Percentiles rank a stretch among this genome's conserved stretches.
Evolutionary conservation across 2,888 invertebrate genomes (phyloP).

Genomic region (Dastarcus helophoroides): DNA sequence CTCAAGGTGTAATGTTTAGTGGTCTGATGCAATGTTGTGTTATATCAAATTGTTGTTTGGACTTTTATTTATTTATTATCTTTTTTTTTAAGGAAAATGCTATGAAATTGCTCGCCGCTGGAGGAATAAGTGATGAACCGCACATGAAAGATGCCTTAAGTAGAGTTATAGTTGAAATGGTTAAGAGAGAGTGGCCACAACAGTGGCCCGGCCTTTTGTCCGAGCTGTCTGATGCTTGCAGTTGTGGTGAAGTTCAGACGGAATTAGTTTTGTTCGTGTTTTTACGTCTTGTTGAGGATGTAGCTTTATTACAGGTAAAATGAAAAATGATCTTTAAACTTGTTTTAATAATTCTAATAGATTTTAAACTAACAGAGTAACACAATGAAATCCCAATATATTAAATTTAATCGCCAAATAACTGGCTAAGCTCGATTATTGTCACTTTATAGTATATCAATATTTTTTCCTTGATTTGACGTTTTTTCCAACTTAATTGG

Average conservation of each 20-base stretch:
- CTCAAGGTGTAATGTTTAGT: no score
- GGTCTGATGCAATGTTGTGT: no score
- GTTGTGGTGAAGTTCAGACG: slow-evolving; percentile 75
- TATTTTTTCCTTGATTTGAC: background rate
- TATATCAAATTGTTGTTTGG: no score
- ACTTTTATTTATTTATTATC: slow-evolving; percentile 1
- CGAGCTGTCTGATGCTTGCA: slow-evolving; percentile 73
- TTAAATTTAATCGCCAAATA: no score
- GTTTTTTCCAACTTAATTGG: no score
- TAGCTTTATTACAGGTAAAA: slow-evolving; percentile 72
- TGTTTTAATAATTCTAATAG: no score
- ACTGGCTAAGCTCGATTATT: no score
- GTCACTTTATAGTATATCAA: no score
- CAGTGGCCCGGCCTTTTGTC: slow-evolving; percentile 82
- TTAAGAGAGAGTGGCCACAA: slow-evolving; percentile 95
- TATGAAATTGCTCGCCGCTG: slow-evolving; percentile 69
- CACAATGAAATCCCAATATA: no score
- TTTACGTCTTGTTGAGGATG: slow-evolving; percentile 84
- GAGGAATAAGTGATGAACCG: slow-evolving; percentile 62
- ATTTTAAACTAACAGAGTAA: no score
- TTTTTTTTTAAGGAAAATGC: slow-evolving; percentile 55
- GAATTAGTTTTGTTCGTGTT: slow-evolving; percentile 84
- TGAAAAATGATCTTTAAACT: no score
- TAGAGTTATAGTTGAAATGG: slow-evolving; percentile 91
- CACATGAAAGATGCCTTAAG: slow-evolving; percentile 79